phyloP scores from a whole-genome alignment of 2,113 vertebrate genomes.

The Cololabis saira region DNA sequence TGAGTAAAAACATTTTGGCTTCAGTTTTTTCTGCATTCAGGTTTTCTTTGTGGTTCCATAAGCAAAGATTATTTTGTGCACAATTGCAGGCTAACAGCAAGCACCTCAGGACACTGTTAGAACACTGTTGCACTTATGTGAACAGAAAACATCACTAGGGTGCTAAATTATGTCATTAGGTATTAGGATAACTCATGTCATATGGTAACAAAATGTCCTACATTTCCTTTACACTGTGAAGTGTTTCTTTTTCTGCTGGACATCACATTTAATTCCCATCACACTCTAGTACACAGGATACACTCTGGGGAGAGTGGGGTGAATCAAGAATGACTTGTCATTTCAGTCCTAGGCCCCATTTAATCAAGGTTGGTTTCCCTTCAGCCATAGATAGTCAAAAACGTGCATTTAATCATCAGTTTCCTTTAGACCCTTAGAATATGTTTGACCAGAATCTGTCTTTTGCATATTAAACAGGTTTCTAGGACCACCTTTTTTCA shows the following conservation, averaged over 20 bases:
- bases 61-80: conserved; percentile 1
- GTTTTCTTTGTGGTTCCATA: not conserved
- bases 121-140: conserved; percentile 6
- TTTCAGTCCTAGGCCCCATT: not conserved
- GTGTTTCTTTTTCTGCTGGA: conserved; percentile 12
- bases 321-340: not conserved
- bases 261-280: conserved; percentile 10
- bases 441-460: too few species aligned
- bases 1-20: not conserved
- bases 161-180: conserved; percentile 12
- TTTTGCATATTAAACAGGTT: too few species aligned
- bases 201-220: conserved; percentile 24
- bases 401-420: too few species aligned
- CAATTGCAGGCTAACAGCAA: conserved; percentile 8
- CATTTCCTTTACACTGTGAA: conserved; percentile 18
- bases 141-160: conserved; percentile 1
- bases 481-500: too few species aligned
- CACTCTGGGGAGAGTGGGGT: not conserved
- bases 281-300: not conserved
- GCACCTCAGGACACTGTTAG: not conserved
- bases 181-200: conserved; percentile 27
- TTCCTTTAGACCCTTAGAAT: too few species aligned
- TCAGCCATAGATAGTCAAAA: not conserved
- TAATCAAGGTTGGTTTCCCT: not conserved
- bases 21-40: not conserved